Evolutionary conservation across 2,797 vertebrate species (phyloP), one percentile per base, ranked within the genome.

Genomic region (Chaunax sp.): DNA sequence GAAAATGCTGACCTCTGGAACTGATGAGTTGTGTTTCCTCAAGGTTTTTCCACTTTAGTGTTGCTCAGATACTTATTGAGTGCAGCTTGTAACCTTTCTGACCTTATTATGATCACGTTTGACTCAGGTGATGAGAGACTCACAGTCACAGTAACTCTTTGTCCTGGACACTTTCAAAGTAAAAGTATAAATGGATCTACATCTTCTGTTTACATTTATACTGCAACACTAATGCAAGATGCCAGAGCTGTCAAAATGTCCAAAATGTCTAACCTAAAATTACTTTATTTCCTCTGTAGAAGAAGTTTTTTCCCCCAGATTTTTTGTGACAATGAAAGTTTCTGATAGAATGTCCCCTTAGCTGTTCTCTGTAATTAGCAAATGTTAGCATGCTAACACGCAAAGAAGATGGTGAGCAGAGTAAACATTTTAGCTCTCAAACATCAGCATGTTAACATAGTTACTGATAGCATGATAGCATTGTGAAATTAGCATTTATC

Each of bases 21-120:
- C 69, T 67, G 73, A 81, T 83, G 82, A 87, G 22, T 15, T 10
- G 10, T 15, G 41, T 69, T 82, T 89, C 83, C 85, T 72, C 3
- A 0, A 55, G 18, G 22, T 60, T 80, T 81, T 81, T 57, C 72
- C 72, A 33, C 33, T 60, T 58, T 63, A 55, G 13, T 47, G 20
- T 19, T 43, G 49, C 54, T 66, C 16, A 33, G 26, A 54, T 8
- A 50, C 28, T 54, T 22, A 16, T 71, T 23, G 67, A 45, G 56
- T 83, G 80, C 74, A 44, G 64, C 50, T 16, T 51, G 45, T 50
- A 23, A 55, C 62, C 60, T 69, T 23, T 50, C 44, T 63, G 70
- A 76, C 78, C 44, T 59, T 20, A 7, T 73, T 37, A 47, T 56
- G 16, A 43, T 26, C 20, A 15, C 28, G 20, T 37, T 3, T 35